Base-by-base conservation (phyloP, 2,888 invertebrate species). In the Xanthia togata region DNA sequence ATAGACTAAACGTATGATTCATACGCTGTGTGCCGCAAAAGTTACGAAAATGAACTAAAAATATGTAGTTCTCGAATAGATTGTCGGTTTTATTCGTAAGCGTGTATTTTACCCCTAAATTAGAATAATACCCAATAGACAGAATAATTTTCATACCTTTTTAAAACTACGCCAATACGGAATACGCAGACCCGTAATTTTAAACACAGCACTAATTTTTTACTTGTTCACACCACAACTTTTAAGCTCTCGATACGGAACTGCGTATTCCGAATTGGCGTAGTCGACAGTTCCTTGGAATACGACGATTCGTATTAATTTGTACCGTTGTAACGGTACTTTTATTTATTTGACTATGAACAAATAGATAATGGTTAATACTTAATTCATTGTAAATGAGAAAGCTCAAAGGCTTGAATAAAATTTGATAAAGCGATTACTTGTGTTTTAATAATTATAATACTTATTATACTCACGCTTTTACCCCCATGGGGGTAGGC, bases 331-430 rank as follows among this genome's bases (percentile, higher is more conserved):
- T 79, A 70, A 72, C 55, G 73, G 57, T 76, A 79, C 57, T 86
- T 82, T 83, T 82, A 88, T 88, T 89, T 88, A 89, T 88, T 89
- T 86, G 83, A 83, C 78, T 76, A 88, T 73, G 84, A 89, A 86
- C 85, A 88, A 86, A 84, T 78, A 81, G 64, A 84, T 78, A 74
- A 86, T 85, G 82, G 78, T 85, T 86, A 84, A 77, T 84, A 88
- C 82, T 80, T 87, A 81, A 87, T 83, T 79, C 85, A 78, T 84
- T 88, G 83, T 87, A 85, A 79, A 84, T 55, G 71, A 84, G 20
- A 82, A 79, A 83, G 84, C 85, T 86, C 80, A 78, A 83, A 74
- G 38, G 87, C 87, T 88, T 88, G 38, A 88, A 78, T 88, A 88
- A 86, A 87, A 86, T 75, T 84, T 87, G 79, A 81, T 79, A 86